A percentile compares a stretch with the other conserved stretches of the same genome.
Conservation (phyloP, 1,140 invertebrate species). For the Pectinophora gossypiella region DNA sequence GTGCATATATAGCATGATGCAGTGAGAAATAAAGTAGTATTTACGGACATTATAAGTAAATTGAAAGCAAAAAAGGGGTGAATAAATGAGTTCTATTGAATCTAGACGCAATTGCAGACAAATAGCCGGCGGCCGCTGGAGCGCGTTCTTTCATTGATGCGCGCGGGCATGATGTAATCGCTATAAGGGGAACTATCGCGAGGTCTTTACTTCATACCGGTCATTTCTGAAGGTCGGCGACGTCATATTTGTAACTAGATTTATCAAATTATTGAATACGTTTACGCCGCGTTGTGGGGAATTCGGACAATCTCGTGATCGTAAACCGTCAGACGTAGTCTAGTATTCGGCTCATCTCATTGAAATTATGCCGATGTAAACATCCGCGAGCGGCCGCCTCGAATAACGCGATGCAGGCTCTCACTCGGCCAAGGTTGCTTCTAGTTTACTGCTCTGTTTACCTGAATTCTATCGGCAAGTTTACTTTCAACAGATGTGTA, state of each 20-base stretch:
- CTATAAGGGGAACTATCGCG: conserved; percentile 24
- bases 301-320: too few relatives aligned
- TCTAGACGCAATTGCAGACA: conserved; percentile 29
- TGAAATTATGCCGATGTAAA: conserved; percentile 45
- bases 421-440: conserved; percentile 52
- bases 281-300: too few relatives aligned
- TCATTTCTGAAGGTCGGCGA: background rate
- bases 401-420: conserved; percentile 45
- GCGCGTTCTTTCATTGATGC: conserved; percentile 25
- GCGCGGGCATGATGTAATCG: conserved; percentile 33
- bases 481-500: background rate
- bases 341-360: conserved; percentile 20
- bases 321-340: background rate
- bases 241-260: too few relatives aligned
- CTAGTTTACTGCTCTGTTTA: conserved; percentile 14
- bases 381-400: conserved; percentile 29
- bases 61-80: background rate
- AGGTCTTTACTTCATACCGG: conserved; percentile 11
- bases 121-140: conserved; percentile 10
- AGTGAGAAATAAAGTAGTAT: too few relatives aligned
- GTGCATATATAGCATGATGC: too few relatives aligned
- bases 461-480: background rate
- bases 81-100: conserved; percentile 22
- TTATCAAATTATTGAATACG: too few relatives aligned
- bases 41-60: too few relatives aligned